Evolutionary conservation across 1,140 invertebrate genomes (phyloP), one percentile per base, ranked within the genome.

Genomic region (Magallana ariakensis): DNA sequence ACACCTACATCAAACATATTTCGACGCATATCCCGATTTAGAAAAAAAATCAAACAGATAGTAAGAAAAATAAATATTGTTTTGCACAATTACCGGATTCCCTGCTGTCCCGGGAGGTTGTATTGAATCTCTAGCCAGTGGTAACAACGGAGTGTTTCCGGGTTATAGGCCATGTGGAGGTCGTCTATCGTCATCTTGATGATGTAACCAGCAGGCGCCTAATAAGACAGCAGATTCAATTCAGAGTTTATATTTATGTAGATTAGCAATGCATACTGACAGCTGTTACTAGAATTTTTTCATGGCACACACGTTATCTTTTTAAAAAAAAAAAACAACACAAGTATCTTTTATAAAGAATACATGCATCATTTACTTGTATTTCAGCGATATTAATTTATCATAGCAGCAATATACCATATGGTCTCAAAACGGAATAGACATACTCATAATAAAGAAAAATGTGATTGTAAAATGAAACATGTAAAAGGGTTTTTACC

Each of bases 81-180:
- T 46, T 5, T 46, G 33, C 33, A 46, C 5, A 46, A 2, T 75
- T 88, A 88, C 87, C 84, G 81, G 62, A 82, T 82, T 19, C 87
- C 87, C 55, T 75, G 60, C 56, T 88, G 87, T 1, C 87, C 87
- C 13, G 80, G 33, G 9, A 88, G 56, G 80, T 88, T 88, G 80
- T 88, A 88, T 83, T 80, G 60, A 0, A 87, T 81, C 66, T 87
- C 83, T 2, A 87, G 15, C 87, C 87, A 87, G 83, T 87, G 87
- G 46, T 88, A 88, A 70, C 87, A 88, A 57, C 70, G 22, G 10
- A 58, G 6, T 54, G 55, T 55, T 0, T 55, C 55, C 15, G 26
- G 19, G 22, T 85, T 84, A 83, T 82, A 57, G 6, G 84, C 66
- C 10, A 88, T 56, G 46, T 88, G 84, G 46, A 88, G 82, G 22